Evolutionary conservation across 1,140 invertebrate species (phyloP).

Genomic region (Drosophila sechellia): DNA sequence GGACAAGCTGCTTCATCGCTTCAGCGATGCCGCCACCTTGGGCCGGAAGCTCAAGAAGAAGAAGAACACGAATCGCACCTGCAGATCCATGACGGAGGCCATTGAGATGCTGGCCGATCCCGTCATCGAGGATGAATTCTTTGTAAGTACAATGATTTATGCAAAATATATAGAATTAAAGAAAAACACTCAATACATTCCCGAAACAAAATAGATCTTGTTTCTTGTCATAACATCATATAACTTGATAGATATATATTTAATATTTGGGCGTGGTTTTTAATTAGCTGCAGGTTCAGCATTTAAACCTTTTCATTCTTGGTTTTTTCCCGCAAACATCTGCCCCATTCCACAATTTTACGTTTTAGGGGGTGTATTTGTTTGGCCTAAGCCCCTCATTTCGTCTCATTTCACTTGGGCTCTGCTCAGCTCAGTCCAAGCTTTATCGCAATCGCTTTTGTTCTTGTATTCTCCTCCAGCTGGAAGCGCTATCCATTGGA

Average conservation of each 20-base stretch:
- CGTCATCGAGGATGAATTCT: conserved; percentile 84
- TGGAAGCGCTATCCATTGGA: conserved; percentile 64
- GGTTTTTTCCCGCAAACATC: neutral
- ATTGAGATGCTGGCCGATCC: conserved; percentile 84
- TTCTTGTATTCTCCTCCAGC: conserved; percentile 54
- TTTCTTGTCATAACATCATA: too few species aligned
- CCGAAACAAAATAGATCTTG: too few species aligned
- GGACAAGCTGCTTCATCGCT: conserved; percentile 81
- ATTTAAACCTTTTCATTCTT: conserved; percentile 6
- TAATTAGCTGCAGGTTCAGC: neutral
- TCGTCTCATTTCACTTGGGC: conserved; percentile 23
- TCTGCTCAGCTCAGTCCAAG: conserved; percentile 26
- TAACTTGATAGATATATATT: too few species aligned
- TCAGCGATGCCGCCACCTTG: conserved; percentile 84
- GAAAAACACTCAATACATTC: too few species aligned
- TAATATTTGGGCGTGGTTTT: neutral
- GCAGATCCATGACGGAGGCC: conserved; percentile 83
- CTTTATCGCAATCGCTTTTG: conserved; percentile 52
- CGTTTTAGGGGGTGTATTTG: conserved; percentile 64
- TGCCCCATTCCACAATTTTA: conserved; percentile 8
- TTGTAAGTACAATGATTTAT: conserved; percentile 69
- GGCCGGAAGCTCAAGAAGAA: conserved; percentile 82
- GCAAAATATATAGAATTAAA: neutral
- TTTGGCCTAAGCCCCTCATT: conserved; percentile 41
- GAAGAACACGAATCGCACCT: conserved; percentile 82